A percentile compares a stretch with the other conserved stretches of the same genome.
These are phyloP conservation scores for Pogonognathellus flavescens DNA, from an alignment of 1,140 invertebrate species.

Conservation along the genomic window DNA sequence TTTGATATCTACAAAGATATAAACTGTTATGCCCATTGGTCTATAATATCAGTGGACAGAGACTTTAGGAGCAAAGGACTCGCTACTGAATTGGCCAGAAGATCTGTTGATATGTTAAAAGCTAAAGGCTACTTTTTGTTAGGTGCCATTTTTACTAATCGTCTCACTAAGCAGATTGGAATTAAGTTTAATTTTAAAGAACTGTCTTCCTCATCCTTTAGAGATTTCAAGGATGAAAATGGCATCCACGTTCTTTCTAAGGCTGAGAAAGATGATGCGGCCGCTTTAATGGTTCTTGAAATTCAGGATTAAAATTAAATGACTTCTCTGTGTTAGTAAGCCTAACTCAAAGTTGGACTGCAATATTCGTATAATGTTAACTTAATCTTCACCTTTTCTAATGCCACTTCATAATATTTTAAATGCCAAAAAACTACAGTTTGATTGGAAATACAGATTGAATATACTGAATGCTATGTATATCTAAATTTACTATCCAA, in stretches of 20 bases:
- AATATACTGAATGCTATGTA: no score
- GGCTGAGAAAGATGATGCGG: conserved; percentile 5
- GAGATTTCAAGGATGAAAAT: conserved; percentile 16
- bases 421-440: no score
- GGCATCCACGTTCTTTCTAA: not conserved
- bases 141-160: conserved; percentile 8
- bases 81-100: conserved; percentile 44
- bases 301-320: no score
- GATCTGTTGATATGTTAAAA: conserved; percentile 24
- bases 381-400: no score
- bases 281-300: not conserved
- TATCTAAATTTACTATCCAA: no score
- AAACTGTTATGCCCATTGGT: conserved; percentile 21
- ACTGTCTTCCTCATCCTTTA: not conserved
- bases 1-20: conserved; percentile 29
- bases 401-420: no score
- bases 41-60: conserved; percentile 41
- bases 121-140: conserved; percentile 16
- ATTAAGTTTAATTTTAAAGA: not conserved
- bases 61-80: conserved; percentile 34
- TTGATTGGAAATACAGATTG: no score
- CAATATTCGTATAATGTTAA: no score
- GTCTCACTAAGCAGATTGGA: not conserved
- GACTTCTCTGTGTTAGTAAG: no score
- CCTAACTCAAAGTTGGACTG: no score